Base-by-base conservation (phyloP, 1,140 invertebrate genomes). In the Lasioglossum baleicum region DNA sequence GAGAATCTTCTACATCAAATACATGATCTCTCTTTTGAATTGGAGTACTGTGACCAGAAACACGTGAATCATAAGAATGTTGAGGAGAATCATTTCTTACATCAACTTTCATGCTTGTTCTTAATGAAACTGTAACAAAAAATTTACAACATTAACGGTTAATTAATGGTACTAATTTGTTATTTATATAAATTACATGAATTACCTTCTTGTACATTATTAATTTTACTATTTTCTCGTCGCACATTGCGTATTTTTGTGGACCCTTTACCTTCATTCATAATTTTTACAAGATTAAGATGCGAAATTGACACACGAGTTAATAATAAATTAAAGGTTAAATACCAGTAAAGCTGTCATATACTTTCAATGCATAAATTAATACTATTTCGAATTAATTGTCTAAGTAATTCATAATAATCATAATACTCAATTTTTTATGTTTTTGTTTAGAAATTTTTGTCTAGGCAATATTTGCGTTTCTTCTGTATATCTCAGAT, bases 11-110 rank as follows among this genome's bases (percentile, higher is more conserved):
- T 6, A 65, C 11, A 26, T 70, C 76, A 11, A 71, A 67, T 3
- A 3, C 11, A 44, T 17, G 51, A 11, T 67, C 22, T n/a, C 69
- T 84, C 17, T 68, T 84, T 17, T 20, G 40, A 66, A 88, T 80
- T 15, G 91, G 90, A n/a, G 91, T 91, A 68, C 86, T 90, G 42
- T 90, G 82, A 22, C 58, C 63, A 31, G 61, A 58, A 53, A 51
- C 0, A n/a, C n/a, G n/a, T 11, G 22, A 11, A 11, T 75, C 66
- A 8, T 42, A 42, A 11, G 31, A 73, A 40, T 15, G 35, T 67
- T 64, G 56, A 31, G 66, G 63, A 20, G 74, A 78, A 48, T 42
- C 66, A 31, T 60, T 61, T 82, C 51, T 31, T 51, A 20, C 4
- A 22, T 75, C 53, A 15, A 42, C 7, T 8, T 75, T 80, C 42